These are phyloP conservation scores for Oryzaephilus surinamensis DNA, from an alignment of 1,140 invertebrate genomes.

Conservation along the genomic window DNA sequence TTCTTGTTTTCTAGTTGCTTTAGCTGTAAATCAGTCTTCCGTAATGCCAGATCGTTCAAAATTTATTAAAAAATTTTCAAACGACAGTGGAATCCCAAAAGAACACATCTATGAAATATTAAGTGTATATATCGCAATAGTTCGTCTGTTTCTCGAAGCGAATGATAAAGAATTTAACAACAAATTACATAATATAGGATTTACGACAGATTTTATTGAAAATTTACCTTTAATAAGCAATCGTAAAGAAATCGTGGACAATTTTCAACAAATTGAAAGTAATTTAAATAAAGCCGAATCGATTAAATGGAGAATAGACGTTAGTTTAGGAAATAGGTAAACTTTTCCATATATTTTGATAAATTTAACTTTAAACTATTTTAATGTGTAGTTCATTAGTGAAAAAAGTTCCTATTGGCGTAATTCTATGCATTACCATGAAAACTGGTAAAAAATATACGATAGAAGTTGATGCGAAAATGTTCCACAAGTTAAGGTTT, in stretches of 20 bases:
- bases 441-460: slow-evolving; percentile 20
- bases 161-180: slow-evolving; percentile 20
- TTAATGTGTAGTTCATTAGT: slow-evolving; percentile 17
- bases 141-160: slow-evolving; percentile 16
- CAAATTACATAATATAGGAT: slow-evolving; percentile 18
- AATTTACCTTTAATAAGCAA: slow-evolving; percentile 20
- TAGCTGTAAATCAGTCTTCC: slow-evolving; percentile 12
- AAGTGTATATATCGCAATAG: slow-evolving; percentile 16
- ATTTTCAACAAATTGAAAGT: slow-evolving; percentile 15
- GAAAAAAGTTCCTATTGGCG: slow-evolving; percentile 14
- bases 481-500: slow-evolving; percentile 25
- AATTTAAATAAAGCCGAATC: slow-evolving; percentile 18
- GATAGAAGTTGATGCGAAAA: slow-evolving; percentile 18
- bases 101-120: slow-evolving; percentile 17
- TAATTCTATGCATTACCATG: slow-evolving; percentile 20
- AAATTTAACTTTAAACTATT: slow-evolving; percentile 4
- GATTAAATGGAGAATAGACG: slow-evolving; percentile 27
- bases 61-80: slow-evolving; percentile 16
- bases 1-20: slow-evolving; percentile 17
- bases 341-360: not conserved
- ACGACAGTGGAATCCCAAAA: slow-evolving; percentile 15
- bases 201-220: slow-evolving; percentile 18
- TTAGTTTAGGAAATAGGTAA: slow-evolving; percentile 24
- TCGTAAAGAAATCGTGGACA: slow-evolving; percentile 12
- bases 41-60: slow-evolving; percentile 15